Base-by-base conservation (phyloP, 1,140 invertebrate species). In the Halesus radiatus region DNA sequence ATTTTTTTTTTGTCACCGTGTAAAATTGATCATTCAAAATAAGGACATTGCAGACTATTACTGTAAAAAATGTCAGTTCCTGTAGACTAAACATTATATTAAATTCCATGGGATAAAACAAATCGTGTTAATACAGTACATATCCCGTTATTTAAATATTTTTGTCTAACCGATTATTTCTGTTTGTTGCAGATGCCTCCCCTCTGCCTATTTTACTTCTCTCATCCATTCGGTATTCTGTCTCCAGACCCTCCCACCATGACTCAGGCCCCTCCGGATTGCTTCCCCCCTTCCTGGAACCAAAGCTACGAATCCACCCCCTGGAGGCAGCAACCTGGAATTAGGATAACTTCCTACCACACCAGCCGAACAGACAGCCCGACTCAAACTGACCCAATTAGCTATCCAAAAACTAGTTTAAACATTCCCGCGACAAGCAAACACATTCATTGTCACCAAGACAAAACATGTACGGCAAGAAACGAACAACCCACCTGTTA, bases 201-300 rank as follows among this genome's bases (percentile, higher is more conserved):
- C 6, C 85, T 90, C 77, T 89, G 89, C 78, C 82, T 90, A 68
- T 90, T 88, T 84, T 90, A 90, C 85, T 90, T 90, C 85, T 87
- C 88, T 58, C 89, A 90, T 80, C 89, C 89, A 37, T 89, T 90
- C 82, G 89, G 88, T 60, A 88, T 90, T 80, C 84, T 89, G 77
- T 89, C 88, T 0, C 87, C 88, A 53, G 87, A 88, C 81, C 88
- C 88, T 15, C 88, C 86, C n/a, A 81, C 83, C 8, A 76, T 87
- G 76, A 80, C 83, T 13, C 62, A 81, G 15, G 85, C 85, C 80
- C 86, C 86, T 6, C 80, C 85, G 37, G 85, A 78, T 3, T 79
- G 53, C 23, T 15, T 83, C 3, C 79, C 78, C 3, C 53, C 81
- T 13, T 56, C 80, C 3, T 83, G 80, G 82, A 77, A 75, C 22